phyloP scores from a whole-genome alignment of 2,888 invertebrate genomes.

The Megastigmus dorsalis region DNA sequence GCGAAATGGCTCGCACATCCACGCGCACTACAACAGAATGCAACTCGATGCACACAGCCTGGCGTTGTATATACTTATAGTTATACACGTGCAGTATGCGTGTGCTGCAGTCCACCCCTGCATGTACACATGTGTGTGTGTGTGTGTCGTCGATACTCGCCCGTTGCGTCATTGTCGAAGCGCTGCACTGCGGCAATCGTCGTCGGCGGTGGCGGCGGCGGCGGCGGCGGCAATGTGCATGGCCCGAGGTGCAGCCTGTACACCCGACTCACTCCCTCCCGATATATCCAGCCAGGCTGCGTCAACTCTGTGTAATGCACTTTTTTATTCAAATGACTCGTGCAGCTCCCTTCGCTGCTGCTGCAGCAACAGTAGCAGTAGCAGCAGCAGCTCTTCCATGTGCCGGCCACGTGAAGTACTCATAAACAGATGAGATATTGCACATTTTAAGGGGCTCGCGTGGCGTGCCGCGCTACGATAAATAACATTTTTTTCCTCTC shows the following conservation, averaged over 20 bases:
- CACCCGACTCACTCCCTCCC: background rate
- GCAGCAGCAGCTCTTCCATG: too few relatives aligned
- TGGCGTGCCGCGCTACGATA: constrained; percentile 31
- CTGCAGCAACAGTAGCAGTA: too few relatives aligned
- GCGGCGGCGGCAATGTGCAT: too few relatives aligned
- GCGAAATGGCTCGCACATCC: constrained; percentile 62
- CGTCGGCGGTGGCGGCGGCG: background rate
- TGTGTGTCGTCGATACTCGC: constrained; percentile 56
- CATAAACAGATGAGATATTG: constrained; percentile 41
- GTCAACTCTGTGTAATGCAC: background rate
- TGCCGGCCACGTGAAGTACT: constrained; percentile 42
- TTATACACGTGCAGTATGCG: too few relatives aligned
- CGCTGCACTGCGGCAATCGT: constrained; percentile 47
- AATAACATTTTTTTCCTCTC: constrained; percentile 23
- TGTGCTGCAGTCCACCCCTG: background rate
- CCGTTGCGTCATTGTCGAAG: constrained; percentile 59
- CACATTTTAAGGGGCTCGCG: constrained; percentile 7
- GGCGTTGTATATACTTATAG: too few relatives aligned
- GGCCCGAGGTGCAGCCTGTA: background rate
- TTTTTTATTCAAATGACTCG: constrained; percentile 36
- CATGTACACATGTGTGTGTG: background rate
- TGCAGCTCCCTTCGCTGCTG: background rate
- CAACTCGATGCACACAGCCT: too few relatives aligned
- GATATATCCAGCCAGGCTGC: background rate
- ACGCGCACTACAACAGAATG: too few relatives aligned